Base-by-base conservation (phyloP, 1,140 invertebrate genomes). In the Diuraphis noxia region DNA sequence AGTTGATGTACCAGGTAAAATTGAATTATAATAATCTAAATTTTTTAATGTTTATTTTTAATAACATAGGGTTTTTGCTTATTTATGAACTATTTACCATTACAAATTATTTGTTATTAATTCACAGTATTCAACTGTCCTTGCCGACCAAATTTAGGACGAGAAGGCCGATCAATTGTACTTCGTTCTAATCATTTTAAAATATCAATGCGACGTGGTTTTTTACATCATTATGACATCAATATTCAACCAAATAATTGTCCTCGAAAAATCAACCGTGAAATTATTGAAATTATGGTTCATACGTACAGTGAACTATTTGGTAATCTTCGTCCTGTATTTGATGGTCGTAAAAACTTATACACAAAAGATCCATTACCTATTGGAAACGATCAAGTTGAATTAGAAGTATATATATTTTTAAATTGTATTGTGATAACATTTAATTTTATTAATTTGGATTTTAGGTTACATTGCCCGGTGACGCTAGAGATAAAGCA, bases 281-380 rank as follows among this genome's bases (percentile, higher is more conserved):
- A 99, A 96, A 99, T 99, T 93, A 99, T 99, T 93, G 98, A 99
- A 94, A 99, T 98, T 19, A 99, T 99, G 99, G 99, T 99, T 92
- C 97, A 98, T 93, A 97, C 98, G 56, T 99, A 99, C 94, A 97
- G 96, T 94, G 99, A 99, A 95, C 98, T 99, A 93, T 99, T 99
- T 95, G 97, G 98, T 93, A 97, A 97, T 93, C 94, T 99, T 77
- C 99, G 99, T 94, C 99, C 99, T 90, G 99, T 99, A 30, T 99
- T 99, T 95, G 99, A 99, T 95, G 99, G 99, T 79, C 96, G 99
- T 93, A 99, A 98, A 94, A 99, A 99, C 95, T 95, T 99, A 92
- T 99, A 99, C 94, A 99, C 99, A 77, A 96, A 98, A 93, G 99
- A 99, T 94, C 97, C 98, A 77, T 94, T 99, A 92, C 98, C 98